These are phyloP conservation scores for Gnatocerus cornutus DNA, from an alignment of 2,888 invertebrate species.

Conservation along the genomic window DNA sequence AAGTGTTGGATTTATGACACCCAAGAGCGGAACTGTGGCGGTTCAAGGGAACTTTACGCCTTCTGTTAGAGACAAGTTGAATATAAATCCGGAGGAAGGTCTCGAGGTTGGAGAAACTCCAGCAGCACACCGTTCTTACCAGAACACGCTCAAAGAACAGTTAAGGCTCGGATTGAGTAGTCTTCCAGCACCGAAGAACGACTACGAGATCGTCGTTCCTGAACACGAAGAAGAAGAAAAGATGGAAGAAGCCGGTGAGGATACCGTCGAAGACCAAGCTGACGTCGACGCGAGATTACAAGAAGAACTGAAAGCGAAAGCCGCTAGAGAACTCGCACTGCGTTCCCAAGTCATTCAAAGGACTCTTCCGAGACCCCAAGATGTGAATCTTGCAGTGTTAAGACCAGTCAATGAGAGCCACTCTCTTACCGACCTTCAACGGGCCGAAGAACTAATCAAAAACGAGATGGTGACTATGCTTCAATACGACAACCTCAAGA, in stretches of 20 bases:
- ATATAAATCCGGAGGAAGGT: slow-evolving; percentile 93
- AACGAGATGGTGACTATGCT: slow-evolving; percentile 97
- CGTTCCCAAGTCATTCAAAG: slow-evolving; percentile 92
- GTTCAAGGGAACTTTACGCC: slow-evolving; percentile 72
- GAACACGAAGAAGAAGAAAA: slow-evolving; percentile 79
- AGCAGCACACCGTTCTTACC: slow-evolving; percentile 72
- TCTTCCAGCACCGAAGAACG: slow-evolving; percentile 94
- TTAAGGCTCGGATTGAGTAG: slow-evolving; percentile 85
- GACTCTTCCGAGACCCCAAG: slow-evolving; percentile 86
- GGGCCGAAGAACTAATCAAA: slow-evolving; percentile 97
- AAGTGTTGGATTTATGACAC: slow-evolving; percentile 76
- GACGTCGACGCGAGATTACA: slow-evolving; percentile 84
- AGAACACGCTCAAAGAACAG: slow-evolving; percentile 78
- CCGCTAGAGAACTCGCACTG: slow-evolving; percentile 81
- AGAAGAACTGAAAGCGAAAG: slow-evolving; percentile 80
- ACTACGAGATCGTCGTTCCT: slow-evolving; percentile 98
- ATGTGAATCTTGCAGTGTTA: slow-evolving; percentile 88
- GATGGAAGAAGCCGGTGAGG: slow-evolving; percentile 65
- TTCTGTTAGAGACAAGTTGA: slow-evolving; percentile 92
- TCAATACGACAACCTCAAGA: slow-evolving; percentile 89
- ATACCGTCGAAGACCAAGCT: slow-evolving; percentile 85
- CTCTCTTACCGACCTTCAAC: slow-evolving; percentile 89
- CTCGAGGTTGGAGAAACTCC: slow-evolving; percentile 83
- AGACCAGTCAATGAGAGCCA: slow-evolving; percentile 84
- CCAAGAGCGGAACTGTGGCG: slow-evolving; percentile 71